A percentile compares a stretch with the other conserved stretches of the same genome.
Conservation (phyloP, 2,113 vertebrate species). For the Aptenodytes patagonicus region DNA sequence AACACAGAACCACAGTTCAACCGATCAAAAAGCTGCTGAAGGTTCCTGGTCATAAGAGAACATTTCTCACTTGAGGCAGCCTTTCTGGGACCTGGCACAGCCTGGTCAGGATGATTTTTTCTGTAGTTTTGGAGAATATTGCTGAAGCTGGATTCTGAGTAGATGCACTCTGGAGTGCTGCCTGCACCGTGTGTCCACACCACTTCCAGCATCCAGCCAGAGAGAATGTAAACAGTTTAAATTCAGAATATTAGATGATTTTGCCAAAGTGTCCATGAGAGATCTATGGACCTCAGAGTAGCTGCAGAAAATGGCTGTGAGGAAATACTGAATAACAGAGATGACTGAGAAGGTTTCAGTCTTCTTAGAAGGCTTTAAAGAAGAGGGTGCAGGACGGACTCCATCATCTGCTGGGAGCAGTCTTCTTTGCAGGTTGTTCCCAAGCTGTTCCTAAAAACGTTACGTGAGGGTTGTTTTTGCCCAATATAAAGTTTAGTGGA, state of each 20-base stretch:
- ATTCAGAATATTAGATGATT: neutral
- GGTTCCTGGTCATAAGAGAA: neutral
- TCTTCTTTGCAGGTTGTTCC: neutral
- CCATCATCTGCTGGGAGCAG: neutral
- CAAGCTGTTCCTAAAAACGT: neutral
- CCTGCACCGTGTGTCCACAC: too few species aligned
- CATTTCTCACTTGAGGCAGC: neutral
- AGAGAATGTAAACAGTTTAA: neutral
- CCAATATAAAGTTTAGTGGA: neutral
- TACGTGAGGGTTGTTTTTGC: neutral
- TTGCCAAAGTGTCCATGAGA: neutral
- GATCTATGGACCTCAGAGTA: neutral
- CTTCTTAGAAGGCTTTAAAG: neutral
- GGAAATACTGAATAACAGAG: neutral
- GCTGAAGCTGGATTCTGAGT: neutral
- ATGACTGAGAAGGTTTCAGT: neutral
- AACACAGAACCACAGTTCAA: neutral
- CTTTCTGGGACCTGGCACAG: neutral
- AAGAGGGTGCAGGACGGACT: neutral
- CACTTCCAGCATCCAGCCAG: neutral
- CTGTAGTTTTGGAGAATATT: neutral
- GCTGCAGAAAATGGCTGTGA: neutral
- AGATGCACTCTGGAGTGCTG: neutral
- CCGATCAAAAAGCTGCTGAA: neutral
- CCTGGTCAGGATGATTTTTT: neutral